phyloP scores from a whole-genome alignment of 1,140 invertebrate species.

The Megalopta genalis region DNA sequence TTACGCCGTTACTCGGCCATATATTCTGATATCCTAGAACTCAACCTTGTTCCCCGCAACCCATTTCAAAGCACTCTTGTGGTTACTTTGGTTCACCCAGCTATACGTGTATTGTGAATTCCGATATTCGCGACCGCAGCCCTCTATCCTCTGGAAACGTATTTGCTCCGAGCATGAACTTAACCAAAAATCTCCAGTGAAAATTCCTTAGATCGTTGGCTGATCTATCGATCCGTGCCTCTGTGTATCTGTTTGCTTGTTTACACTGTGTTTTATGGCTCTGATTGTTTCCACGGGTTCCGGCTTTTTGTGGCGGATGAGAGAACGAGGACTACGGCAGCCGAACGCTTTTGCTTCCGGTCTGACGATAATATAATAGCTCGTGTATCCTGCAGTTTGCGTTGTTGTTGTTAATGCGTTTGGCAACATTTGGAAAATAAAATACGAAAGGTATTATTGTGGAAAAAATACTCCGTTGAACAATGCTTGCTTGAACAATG shows the following conservation, averaged over 20 bases:
- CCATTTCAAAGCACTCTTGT: constrained; percentile 65
- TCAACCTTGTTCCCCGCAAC: constrained; percentile 65
- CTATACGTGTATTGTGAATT: constrained; percentile 62
- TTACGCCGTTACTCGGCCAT: constrained; percentile 59
- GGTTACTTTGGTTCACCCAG: constrained; percentile 64
- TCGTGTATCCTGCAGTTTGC: too few relatives aligned
- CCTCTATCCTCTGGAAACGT: constrained; percentile 43
- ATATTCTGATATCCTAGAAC: constrained; percentile 65
- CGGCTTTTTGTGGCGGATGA: too few relatives aligned
- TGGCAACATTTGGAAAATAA: too few relatives aligned
- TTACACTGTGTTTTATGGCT: constrained; percentile 19
- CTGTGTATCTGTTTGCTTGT: neutral
- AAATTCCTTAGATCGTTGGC: constrained; percentile 33
- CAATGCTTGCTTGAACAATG: too few relatives aligned
- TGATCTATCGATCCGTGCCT: neutral
- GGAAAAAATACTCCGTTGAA: too few relatives aligned
- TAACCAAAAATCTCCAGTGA: constrained; percentile 44
- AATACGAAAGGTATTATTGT: too few relatives aligned
- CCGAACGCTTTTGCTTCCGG: too few relatives aligned
- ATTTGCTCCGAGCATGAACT: constrained; percentile 33
- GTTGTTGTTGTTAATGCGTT: too few relatives aligned
- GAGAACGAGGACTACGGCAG: too few relatives aligned
- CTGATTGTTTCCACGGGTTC: too few relatives aligned
- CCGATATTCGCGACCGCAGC: constrained; percentile 58
- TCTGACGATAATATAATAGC: too few relatives aligned